Base-by-base conservation (phyloP, 2,888 invertebrate species). In the Xiphydria camelus region DNA sequence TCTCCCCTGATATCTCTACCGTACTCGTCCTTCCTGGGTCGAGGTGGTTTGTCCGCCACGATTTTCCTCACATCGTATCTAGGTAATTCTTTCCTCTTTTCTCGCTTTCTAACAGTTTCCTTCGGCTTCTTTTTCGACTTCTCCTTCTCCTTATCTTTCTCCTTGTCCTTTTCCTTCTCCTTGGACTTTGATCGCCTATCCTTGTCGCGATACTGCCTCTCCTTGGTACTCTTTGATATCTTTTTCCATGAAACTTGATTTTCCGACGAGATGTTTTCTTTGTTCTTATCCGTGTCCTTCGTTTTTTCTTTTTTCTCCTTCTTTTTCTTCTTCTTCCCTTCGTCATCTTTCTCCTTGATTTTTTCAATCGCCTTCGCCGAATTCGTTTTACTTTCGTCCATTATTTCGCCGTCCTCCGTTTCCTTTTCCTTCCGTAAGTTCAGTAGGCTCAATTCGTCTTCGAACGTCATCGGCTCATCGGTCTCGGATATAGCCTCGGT, bases 41-140 rank as follows among this genome's bases (percentile, higher is more conserved):
- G 77, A 33, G 64, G 60, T 0, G 85, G 83, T 58, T 85, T 84
- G 51, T 87, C 87, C 4, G 86, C 82, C 5, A 92, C 86, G 23
- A 92, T 78, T 49, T 87, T 85, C 26, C 92, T 80, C 6, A 92
- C 91, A 77, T 91, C 87, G 71, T 93, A 93, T 2, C 92, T 81
- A 61, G 88, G 88, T 37, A 93, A 76, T 64, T 92, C 91, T 64
- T 89, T 87, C 10, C 90, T 80, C 64, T 86, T 89, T 41, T 83
- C 81, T 51, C 79, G 80, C 56, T 78, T 80, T 33, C 68, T 71
- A 45, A 63, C 67, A 49, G 62, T 71, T 5, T 61, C 62, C 54
- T 57, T 63, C 31, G 66, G 60, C 49, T 57, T 66, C 48, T 63
- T 68, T 22, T 58, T 64, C 18, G 75, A 75, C 56, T 73, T 70